These are phyloP conservation scores for Actinostola sp. DNA, from an alignment of 92 coral and sea anemone genomes.

Conservation along the genomic window DNA sequence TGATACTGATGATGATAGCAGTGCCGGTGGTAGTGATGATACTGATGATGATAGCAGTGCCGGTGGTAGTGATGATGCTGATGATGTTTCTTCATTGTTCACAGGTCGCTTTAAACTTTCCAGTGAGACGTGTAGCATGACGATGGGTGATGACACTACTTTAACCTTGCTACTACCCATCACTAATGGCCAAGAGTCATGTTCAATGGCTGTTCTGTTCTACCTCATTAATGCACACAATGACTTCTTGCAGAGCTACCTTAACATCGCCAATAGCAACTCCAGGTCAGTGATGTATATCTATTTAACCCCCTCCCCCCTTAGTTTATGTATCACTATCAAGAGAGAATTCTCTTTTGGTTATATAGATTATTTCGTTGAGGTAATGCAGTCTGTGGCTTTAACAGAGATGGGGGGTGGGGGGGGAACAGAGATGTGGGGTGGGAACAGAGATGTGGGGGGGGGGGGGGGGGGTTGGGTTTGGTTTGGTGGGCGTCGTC, in stretches of 20 bases:
- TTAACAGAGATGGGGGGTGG: too few relatives aligned
- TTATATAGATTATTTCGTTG: too few relatives aligned
- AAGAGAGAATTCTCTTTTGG: neutral
- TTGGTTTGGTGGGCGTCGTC: too few relatives aligned
- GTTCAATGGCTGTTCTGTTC: conserved; percentile 20
- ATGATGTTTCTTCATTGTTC: neutral
- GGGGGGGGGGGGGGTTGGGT: too few relatives aligned
- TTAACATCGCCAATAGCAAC: conserved; percentile 38
- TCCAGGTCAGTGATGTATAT: conserved; percentile 48
- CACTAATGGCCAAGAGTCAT: conserved; percentile 49
- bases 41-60: too few relatives aligned
- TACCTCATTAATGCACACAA: conserved; percentile 69
- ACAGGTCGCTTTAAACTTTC: conserved; percentile 73
- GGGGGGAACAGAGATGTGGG: too few relatives aligned
- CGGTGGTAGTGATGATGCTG: neutral
- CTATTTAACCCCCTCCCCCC: too few relatives aligned
- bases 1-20: too few relatives aligned
- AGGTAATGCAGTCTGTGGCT: too few relatives aligned
- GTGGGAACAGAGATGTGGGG: too few relatives aligned
- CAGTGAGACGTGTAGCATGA: conserved; percentile 58
- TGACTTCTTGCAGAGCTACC: conserved; percentile 67
- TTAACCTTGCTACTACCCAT: conserved; percentile 75
- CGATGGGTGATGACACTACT: conserved; percentile 62
- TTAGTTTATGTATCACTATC: neutral
- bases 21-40: too few relatives aligned